Evolutionary conservation across 2,888 invertebrate species (phyloP).

Genomic region (Andrena fulva): DNA sequence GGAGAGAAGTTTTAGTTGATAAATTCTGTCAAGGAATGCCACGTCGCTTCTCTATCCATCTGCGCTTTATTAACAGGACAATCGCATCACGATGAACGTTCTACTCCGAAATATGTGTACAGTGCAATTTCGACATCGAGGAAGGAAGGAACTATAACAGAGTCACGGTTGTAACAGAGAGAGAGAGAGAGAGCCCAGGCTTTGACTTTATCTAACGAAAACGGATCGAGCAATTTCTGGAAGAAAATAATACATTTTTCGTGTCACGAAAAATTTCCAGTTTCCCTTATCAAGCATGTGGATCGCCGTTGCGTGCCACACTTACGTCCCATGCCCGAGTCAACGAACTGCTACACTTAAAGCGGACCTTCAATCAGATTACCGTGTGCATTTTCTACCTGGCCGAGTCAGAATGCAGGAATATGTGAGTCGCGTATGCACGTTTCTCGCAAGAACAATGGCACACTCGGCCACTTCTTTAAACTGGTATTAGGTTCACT

Average conservation of each 20-base stretch:
- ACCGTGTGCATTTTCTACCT: constrained; percentile 57
- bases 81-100: constrained; percentile 8
- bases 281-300: constrained; percentile 62
- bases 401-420: constrained; percentile 38
- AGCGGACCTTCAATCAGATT: constrained; percentile 70
- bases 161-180: no score
- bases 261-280: constrained; percentile 50
- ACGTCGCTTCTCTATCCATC: background rate
- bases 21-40: constrained; percentile 1
- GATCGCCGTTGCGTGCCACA: constrained; percentile 65
- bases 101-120: background rate
- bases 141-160: background rate
- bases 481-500: constrained; percentile 19
- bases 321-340: constrained; percentile 58
- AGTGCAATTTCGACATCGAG: background rate
- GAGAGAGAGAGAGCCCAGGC: background rate
- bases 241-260: constrained; percentile 47
- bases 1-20: background rate
- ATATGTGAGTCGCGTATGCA: constrained; percentile 25
- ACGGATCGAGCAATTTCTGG: constrained; percentile 27
- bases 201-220: background rate
- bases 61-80: background rate
- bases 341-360: constrained; percentile 66
- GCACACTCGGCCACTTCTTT: constrained; percentile 21
- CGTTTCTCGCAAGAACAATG: constrained; percentile 29